Percentiles rank a stretch among this genome's conserved stretches.
phyloP scores from a whole-genome alignment of 2,113 vertebrate species.

The Heterotilapia buettikoferi region DNA sequence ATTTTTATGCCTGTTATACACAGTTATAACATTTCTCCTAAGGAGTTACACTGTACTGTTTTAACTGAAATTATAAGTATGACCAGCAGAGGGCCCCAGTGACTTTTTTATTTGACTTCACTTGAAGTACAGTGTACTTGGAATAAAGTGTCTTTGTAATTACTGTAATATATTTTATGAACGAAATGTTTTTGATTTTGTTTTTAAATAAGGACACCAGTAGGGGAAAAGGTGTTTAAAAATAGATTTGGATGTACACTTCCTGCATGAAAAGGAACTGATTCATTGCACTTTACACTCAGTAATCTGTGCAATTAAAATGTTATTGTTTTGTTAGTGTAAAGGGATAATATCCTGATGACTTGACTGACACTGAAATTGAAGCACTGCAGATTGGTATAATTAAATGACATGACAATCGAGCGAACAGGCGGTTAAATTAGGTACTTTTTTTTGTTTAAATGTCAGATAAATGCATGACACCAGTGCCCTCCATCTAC shows the following conservation, averaged over 20 bases:
- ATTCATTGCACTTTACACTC: constrained; percentile 17
- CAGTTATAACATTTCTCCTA: background rate
- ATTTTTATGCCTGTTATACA: background rate
- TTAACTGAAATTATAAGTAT: background rate
- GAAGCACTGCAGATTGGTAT: background rate
- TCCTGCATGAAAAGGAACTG: background rate
- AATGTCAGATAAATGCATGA: background rate
- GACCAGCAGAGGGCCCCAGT: constrained; percentile 45
- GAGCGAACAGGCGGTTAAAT: background rate
- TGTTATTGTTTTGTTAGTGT: background rate
- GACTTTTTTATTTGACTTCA: background rate
- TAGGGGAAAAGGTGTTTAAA: background rate
- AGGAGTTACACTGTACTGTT: background rate
- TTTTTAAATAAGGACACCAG: background rate
- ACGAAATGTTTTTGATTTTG: background rate
- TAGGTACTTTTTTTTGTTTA: constrained; percentile 22
- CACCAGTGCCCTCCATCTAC: background rate
- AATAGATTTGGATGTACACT: background rate
- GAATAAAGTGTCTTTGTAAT: background rate
- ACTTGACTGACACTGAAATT: background rate
- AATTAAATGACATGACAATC: background rate
- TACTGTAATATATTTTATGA: background rate
- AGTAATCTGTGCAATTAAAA: background rate
- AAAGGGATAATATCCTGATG: background rate
- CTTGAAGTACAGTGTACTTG: background rate